These are phyloP conservation scores for Pterocles burchelli DNA, from an alignment of 2,113 vertebrate species.

Conservation along the genomic window DNA sequence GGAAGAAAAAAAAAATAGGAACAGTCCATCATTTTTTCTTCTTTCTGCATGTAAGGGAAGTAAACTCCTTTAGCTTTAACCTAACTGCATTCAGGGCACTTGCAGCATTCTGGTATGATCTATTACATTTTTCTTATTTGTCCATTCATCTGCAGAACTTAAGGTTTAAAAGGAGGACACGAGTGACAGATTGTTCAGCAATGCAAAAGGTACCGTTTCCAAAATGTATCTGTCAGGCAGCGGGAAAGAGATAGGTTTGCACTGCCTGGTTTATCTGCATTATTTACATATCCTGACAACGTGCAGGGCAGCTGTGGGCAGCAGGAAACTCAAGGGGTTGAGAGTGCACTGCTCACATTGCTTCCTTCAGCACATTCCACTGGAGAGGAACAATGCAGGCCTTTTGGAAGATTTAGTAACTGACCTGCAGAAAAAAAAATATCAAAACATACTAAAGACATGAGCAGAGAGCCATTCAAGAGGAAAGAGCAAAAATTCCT, in stretches of 20 bases:
- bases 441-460: not conserved
- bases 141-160: not conserved
- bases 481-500: not conserved
- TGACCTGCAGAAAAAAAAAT: slow-evolving; percentile 26
- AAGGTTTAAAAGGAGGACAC: slow-evolving; percentile 1
- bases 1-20: not conserved
- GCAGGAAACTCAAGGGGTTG: slow-evolving; percentile 61
- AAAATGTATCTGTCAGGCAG: slow-evolving; percentile 23
- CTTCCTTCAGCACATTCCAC: slow-evolving; percentile 63
- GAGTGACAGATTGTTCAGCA: not conserved
- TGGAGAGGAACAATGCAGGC: slow-evolving; percentile 46
- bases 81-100: not conserved
- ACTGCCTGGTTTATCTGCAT: slow-evolving; percentile 11
- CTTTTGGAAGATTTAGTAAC: slow-evolving; percentile 20
- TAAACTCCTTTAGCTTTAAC: not conserved
- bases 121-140: not conserved
- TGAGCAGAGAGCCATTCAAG: not conserved
- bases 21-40: not conserved
- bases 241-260: not conserved
- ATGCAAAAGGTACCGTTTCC: slow-evolving; percentile 16
- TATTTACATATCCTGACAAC: slow-evolving; percentile 7
- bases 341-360: slow-evolving; percentile 68
- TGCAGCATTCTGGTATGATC: not conserved
- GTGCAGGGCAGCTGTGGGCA: slow-evolving; percentile 5
- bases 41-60: not conserved